These are phyloP conservation scores for Campylomormyrus numenius DNA, from an alignment of 2,113 vertebrate species.

Conservation along the genomic window DNA sequence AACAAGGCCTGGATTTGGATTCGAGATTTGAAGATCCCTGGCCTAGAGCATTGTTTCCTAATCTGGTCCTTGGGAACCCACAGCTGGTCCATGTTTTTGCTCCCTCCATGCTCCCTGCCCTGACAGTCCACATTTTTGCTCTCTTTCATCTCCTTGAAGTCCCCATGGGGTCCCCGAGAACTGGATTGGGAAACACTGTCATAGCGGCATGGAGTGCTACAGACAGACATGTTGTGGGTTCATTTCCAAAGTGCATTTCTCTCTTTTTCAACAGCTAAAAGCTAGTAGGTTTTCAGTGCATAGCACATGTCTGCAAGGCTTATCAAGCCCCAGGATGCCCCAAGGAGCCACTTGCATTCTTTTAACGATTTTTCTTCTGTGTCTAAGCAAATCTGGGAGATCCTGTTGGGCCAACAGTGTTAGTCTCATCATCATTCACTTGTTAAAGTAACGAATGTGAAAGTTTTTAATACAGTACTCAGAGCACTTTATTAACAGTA, in stretches of 20 bases:
- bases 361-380: neutral
- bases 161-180: neutral
- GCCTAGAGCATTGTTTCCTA: neutral
- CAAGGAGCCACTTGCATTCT: neutral
- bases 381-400: neutral
- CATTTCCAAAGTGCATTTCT: neutral
- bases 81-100: neutral
- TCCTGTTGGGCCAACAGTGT: neutral
- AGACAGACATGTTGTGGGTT: neutral
- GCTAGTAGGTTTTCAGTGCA: neutral
- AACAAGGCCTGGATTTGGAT: too few species aligned
- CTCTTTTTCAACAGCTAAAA: neutral
- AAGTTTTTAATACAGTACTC: neutral
- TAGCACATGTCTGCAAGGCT: neutral
- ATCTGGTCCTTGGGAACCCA: neutral
- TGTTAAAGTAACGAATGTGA: neutral
- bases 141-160: too few species aligned
- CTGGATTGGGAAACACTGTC: neutral
- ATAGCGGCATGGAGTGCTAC: neutral
- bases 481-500: neutral
- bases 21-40: too few species aligned
- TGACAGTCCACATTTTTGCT: too few species aligned
- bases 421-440: neutral
- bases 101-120: neutral
- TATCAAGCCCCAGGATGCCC: neutral